Evolutionary conservation across 2,113 vertebrate genomes (phyloP), one percentile per base, ranked within the genome.

Genomic region (Burhinus oedicnemus): DNA sequence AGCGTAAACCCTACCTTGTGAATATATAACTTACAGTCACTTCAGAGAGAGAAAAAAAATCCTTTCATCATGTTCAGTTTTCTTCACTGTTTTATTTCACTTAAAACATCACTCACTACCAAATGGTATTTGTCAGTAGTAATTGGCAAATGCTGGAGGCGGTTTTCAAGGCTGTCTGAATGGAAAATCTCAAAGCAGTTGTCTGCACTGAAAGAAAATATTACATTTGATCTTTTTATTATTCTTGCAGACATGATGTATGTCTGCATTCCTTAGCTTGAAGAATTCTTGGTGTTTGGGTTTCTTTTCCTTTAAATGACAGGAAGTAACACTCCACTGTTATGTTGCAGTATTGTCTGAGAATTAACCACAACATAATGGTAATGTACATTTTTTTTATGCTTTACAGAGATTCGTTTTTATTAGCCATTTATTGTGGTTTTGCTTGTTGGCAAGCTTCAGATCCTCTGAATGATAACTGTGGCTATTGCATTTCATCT

Each of bases 51-150:
- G 96, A 85, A 70, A 83, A 89, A 96, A 78, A 96, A 90, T 89
- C 96, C 98, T 98, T 98, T 98, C 96, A 98, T 98, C 98, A 87
- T 78, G 94, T 89, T 92, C 96, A 34, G 62, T 78, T 94, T 93
- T 97, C 96, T 71, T 93, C 92, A 9, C 97, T 97, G 97, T 94
- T 98, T 98, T 97, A 95, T 98, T 98, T 98, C 97, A 97, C 97
- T 97, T 64, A 88, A 89, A 89, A 79, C 97, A 96, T 98, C 97
- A 96, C 98, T 98, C 98, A 94, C 84, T 15, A 96, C 93, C 98
- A 98, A 98, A 98, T 97, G 98, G 97, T 94, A 83, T 98, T 96
- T 98, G 98, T 98, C 98, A 98, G 97, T 87, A 74, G 94, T 97
- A 97, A 97, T 94, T 97, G 97, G 97, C 96, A 83, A 95, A 64